phyloP scores from a whole-genome alignment of 2,113 vertebrate genomes.

The Carassius carassius region DNA sequence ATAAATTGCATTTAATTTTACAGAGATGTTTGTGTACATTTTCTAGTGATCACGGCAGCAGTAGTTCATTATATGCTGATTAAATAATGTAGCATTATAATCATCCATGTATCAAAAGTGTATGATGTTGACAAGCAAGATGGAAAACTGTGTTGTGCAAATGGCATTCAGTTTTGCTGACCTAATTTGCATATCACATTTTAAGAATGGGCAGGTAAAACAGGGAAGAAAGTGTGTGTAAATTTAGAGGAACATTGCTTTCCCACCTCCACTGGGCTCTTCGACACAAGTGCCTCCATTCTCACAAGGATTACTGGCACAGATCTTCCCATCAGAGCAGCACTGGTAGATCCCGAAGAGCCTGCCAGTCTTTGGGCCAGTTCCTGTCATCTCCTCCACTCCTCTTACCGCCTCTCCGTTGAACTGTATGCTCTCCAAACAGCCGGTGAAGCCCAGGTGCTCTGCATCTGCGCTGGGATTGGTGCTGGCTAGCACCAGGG shows the following conservation, averaged over 20 bases:
- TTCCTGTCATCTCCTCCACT: constrained; percentile 60
- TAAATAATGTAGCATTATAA: neutral
- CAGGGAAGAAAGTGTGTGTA: no score
- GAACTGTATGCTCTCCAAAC: constrained; percentile 81
- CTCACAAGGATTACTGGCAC: constrained; percentile 78
- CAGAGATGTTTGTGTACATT: no score
- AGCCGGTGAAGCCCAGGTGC: constrained; percentile 81
- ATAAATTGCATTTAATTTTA: no score
- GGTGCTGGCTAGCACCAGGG: constrained; percentile 77
- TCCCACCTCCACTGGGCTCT: constrained; percentile 76
- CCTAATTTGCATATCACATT: neutral
- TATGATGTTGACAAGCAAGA: neutral
- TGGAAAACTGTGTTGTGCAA: neutral
- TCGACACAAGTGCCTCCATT: constrained; percentile 83
- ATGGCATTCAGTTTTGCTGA: neutral
- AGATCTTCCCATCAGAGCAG: constrained; percentile 72
- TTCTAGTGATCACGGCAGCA: no score
- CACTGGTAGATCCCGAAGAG: constrained; percentile 81
- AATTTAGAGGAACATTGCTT: neutral
- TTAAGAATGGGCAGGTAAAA: neutral
- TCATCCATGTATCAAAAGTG: neutral
- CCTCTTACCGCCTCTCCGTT: constrained; percentile 74
- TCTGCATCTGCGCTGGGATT: constrained; percentile 31
- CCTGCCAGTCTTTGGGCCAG: constrained; percentile 66
- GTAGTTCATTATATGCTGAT: no score